Conservation (phyloP, 1,140 invertebrate genomes). For the Dinoponera quadriceps region DNA sequence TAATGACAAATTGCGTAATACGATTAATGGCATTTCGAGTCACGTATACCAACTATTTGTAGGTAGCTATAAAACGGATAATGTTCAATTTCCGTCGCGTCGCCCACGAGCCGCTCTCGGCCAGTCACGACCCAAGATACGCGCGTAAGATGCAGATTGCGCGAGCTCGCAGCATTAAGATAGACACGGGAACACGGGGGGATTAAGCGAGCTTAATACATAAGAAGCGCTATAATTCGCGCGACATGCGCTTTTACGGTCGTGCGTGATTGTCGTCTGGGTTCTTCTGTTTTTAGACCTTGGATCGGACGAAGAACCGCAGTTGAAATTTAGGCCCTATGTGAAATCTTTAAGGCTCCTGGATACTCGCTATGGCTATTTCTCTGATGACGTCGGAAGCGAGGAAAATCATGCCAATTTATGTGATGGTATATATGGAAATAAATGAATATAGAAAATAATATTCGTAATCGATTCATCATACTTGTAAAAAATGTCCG, state of each 20-base stretch:
- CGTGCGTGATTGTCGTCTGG: not conserved
- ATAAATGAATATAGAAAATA: no score
- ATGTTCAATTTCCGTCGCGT: constrained; percentile 52
- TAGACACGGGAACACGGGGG: not conserved
- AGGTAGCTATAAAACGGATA: constrained; percentile 53
- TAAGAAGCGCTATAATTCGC: constrained; percentile 4
- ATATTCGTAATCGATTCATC: no score
- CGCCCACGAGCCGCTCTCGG: not conserved
- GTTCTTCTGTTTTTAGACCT: not conserved
- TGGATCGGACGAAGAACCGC: no score
- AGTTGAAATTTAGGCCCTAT: no score
- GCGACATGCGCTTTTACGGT: not conserved
- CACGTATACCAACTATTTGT: constrained; percentile 48
- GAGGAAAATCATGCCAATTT: no score
- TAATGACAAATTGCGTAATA: constrained; percentile 49
- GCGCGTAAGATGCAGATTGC: constrained; percentile 34
- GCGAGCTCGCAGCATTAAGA: constrained; percentile 18
- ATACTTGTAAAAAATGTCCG: no score
- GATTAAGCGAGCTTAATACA: not conserved
- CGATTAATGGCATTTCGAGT: constrained; percentile 51
- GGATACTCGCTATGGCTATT: no score
- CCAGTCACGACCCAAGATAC: constrained; percentile 5
- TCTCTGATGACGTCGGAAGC: no score
- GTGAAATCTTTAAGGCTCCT: no score
- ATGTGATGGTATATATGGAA: no score